Conservation (phyloP, 2,113 vertebrate genomes). For the Petroica traversi region DNA sequence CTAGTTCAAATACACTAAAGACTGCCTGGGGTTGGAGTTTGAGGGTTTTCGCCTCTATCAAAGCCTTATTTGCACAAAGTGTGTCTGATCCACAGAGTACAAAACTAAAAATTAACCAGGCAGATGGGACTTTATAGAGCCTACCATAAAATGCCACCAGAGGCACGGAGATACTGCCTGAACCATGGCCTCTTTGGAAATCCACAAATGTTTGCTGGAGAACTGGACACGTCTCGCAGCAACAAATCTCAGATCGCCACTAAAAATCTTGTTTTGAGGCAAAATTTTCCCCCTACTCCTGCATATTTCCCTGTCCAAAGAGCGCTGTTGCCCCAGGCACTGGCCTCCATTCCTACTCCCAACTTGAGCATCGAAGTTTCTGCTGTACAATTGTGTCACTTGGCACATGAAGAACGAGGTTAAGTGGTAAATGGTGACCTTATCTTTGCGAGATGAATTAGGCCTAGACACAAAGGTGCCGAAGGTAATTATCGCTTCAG, state of each 20-base stretch:
- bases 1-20: neutral
- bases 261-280: neutral
- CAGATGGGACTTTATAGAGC: neutral
- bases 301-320: neutral
- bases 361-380: neutral
- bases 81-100: neutral
- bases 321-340: neutral
- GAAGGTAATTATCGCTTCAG: neutral
- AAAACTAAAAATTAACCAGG: conserved; percentile 50
- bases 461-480: conserved; percentile 16
- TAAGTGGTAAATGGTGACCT: neutral
- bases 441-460: conserved; percentile 17
- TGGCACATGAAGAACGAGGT: conserved; percentile 1
- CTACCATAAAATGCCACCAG: neutral
- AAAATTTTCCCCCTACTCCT: conserved; percentile 4
- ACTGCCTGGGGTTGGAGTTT: neutral
- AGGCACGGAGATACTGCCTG: neutral
- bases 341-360: conserved; percentile 33
- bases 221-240: neutral
- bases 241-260: neutral
- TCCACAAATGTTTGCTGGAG: conserved; percentile 3
- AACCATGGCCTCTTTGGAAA: conserved; percentile 39
- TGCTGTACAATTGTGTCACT: neutral
- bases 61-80: neutral
- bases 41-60: neutral